Evolutionary conservation across 2,113 vertebrate genomes (phyloP), one percentile per base, ranked within the genome.

Genomic region (Rhea americana): DNA sequence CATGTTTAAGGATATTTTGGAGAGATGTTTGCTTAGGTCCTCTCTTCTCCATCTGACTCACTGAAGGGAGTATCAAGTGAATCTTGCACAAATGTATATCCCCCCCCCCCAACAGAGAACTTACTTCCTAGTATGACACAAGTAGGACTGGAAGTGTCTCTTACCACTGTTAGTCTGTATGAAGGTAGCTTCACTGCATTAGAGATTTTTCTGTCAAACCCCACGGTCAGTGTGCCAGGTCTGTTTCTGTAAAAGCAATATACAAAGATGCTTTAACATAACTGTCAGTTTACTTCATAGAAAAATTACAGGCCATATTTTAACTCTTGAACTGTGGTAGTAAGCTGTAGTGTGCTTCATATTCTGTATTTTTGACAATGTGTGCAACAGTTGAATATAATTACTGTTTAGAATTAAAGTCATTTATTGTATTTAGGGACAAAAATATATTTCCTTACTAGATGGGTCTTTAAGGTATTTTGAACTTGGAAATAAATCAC

Each of bases 111-210:
- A 25, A 25, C 18, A 50, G 21, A 15, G 48, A 50, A 35, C 21
- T 70, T 70, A 50, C 6, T 50, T 47, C 32, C 17, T 25, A 6
- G 35, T 50, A 45, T 45, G 43, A 22, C 48, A 70, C 48, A 70
- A 58, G 48, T 45, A 53, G 82, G 63, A 35, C 32, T 45, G 35
- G 5, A 82, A 35, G 15, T 11, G 2, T 14, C 11, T 59, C 59
- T 45, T 50, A 43, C 15, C 56, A 0, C 10, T 28, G 2, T 53
- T 61, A 26, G 12, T 14, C 25, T 48, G 0, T 14, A 53, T 8
- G 2, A 80, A 89, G 5, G 3, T 21, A 80, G 35, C 56, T 83
- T 55, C 18, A 24, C 6, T 41, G 6, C 22, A 24, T 12, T 32
- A 25, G 0, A 24, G 66, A 70, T 73, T 85, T 89, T 59, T 10